Evolutionary conservation across 2,797 vertebrate genomes (phyloP).

Genomic region (Urosaurus nigricauda): DNA sequence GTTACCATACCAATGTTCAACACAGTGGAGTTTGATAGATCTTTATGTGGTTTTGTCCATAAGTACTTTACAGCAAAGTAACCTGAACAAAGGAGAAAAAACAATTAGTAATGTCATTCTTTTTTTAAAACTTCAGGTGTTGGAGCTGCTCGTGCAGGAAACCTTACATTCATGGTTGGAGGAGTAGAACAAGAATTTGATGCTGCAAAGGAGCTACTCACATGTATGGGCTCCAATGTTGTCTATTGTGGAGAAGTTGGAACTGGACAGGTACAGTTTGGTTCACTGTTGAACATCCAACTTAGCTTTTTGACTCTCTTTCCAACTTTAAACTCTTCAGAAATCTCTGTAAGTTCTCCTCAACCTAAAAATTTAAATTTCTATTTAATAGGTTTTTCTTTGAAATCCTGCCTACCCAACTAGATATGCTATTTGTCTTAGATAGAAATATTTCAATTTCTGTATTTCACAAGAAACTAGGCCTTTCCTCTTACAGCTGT

Average conservation of each 20-base stretch:
- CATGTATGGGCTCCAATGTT: conserved; percentile 96
- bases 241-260: conserved; percentile 96
- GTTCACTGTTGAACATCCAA: conserved; percentile 14
- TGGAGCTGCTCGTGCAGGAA: conserved; percentile 93
- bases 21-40: neutral
- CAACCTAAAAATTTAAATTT: neutral
- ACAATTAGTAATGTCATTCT: neutral
- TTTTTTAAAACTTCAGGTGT: conserved; percentile 85
- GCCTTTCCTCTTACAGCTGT: neutral
- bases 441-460: no score
- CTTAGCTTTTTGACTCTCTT: conserved; percentile 43
- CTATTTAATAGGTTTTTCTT: neutral
- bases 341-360: neutral
- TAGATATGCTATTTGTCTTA: neutral
- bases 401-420: neutral
- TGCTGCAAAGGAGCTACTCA: conserved; percentile 92
- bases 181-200: conserved; percentile 95
- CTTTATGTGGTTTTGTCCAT: rapidly evolving
- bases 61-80: neutral
- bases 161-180: conserved; percentile 99
- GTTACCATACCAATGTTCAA: neutral
- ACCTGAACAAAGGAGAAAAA: conserved; percentile 17
- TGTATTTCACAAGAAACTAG: neutral
- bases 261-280: conserved; percentile 91
- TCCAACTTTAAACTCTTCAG: neutral